A percentile compares a stretch with the other conserved stretches of the same genome.
These are phyloP conservation scores for human DNA, from an alignment of 2,113 vertebrate genomes.

Conservation along the genomic window GRCh38 chr1:201688501-201689000, in stretches of 20 bases:
- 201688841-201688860: constrained; percentile 13
- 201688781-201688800: constrained; percentile 59
- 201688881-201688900: background rate
- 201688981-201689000: background rate
- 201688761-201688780: constrained; percentile 50
- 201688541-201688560: background rate
- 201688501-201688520: background rate
- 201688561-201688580: background rate
- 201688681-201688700: constrained; percentile 76
- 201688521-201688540: background rate
- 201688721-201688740: constrained; percentile 67
- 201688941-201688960: background rate
- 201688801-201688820: constrained; percentile 35
- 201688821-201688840: background rate
- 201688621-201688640: constrained; percentile 48
- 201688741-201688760: constrained; percentile 72
- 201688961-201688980: background rate
- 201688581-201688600: background rate
- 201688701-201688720: constrained; percentile 75
- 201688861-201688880: background rate
- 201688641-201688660: constrained; percentile 47
- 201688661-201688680: constrained; percentile 67
- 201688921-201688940: background rate
- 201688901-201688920: rapidly evolving
- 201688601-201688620: background rate